Conservation (phyloP, 2,888 invertebrate species). For the Elmis aenea region DNA sequence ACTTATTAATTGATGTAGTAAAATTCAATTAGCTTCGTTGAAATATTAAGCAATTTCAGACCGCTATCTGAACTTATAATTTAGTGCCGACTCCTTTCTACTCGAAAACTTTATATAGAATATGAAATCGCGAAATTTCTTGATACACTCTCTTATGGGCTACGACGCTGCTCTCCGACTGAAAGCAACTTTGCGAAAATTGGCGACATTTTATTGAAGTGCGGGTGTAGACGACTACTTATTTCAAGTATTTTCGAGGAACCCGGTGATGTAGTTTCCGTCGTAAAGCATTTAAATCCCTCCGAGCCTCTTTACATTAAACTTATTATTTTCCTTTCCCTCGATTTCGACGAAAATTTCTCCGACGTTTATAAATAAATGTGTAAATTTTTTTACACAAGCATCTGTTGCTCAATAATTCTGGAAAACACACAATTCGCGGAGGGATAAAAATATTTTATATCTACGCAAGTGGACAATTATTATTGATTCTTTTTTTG, state of each 20-base stretch:
- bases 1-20: conserved; percentile 38
- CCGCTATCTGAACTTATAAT: conserved; percentile 32
- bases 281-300: conserved; percentile 3
- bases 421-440: too few species aligned
- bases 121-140: too few species aligned
- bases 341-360: neutral
- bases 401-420: too few species aligned
- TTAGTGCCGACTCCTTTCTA: conserved; percentile 17
- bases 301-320: conserved; percentile 1
- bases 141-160: neutral
- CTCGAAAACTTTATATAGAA: too few species aligned
- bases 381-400: too few species aligned
- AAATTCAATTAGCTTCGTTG: conserved; percentile 38
- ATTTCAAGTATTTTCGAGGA: conserved; percentile 1
- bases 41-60: conserved; percentile 35
- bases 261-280: conserved; percentile 6
- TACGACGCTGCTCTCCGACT: conserved; percentile 1
- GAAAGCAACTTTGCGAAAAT: conserved; percentile 1
- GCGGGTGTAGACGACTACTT: neutral
- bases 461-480: too few species aligned
- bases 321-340: conserved; percentile 3
- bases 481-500: too few species aligned
- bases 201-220: neutral
- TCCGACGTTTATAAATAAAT: neutral
- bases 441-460: too few species aligned